A percentile compares a stretch with the other conserved stretches of the same genome.
Evolutionary conservation across 2,113 vertebrate species (phyloP).

Genomic region (Cervus canadensis): DNA sequence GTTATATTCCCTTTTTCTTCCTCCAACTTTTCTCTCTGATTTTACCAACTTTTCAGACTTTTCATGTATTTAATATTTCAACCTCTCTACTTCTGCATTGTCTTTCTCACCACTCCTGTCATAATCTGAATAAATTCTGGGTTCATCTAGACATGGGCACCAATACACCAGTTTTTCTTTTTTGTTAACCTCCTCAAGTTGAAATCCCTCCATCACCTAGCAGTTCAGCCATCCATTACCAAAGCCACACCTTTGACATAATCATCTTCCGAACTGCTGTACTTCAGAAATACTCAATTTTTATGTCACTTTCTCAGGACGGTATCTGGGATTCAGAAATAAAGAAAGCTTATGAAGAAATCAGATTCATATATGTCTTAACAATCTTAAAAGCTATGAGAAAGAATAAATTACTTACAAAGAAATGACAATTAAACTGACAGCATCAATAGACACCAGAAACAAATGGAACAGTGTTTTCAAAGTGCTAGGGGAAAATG

Average conservation of each 20-base stretch:
- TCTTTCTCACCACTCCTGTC: background rate
- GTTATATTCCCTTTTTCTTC: background rate
- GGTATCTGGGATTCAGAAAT: conserved; percentile 31
- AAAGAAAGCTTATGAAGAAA: conserved; percentile 40
- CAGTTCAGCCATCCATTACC: background rate
- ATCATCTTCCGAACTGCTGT: background rate
- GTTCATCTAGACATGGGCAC: background rate
- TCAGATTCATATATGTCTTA: conserved; percentile 53
- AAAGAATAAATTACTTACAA: conserved; percentile 69
- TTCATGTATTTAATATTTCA: background rate
- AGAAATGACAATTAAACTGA: conserved; percentile 70
- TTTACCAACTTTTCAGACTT: background rate
- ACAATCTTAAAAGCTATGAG: conserved; percentile 66
- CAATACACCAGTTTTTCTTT: background rate
- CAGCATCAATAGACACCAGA: conserved; percentile 69
- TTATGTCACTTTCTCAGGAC: conserved; percentile 9
- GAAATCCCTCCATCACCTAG: background rate
- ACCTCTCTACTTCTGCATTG: background rate
- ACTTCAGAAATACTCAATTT: background rate
- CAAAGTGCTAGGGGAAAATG: conserved; percentile 63
- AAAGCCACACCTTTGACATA: background rate
- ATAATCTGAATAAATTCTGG: background rate
- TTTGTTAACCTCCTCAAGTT: background rate
- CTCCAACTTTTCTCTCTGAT: background rate
- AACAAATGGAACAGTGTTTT: conserved; percentile 69